Evolutionary conservation across 37 sponge, comb jelly and placozoan genomes (phyloP).

Genomic region (Aplysina aerophoba): DNA sequence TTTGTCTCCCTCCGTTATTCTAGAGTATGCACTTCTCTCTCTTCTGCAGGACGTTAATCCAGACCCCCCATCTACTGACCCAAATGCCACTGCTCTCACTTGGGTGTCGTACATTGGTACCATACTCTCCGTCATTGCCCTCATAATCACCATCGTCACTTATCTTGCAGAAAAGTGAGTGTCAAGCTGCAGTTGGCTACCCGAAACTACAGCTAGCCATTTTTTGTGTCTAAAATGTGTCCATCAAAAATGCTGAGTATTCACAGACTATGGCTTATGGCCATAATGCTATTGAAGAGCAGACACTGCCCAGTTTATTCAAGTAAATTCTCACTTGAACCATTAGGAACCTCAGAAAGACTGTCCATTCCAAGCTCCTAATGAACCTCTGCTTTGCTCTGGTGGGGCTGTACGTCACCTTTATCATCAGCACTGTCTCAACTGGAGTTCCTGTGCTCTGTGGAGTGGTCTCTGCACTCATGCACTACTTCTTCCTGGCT

Average conservation of each 20-base stretch:
- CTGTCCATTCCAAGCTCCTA: constrained; percentile 38
- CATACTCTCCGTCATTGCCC: constrained; percentile 51
- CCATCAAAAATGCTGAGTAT: too few relatives aligned
- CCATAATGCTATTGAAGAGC: too few relatives aligned
- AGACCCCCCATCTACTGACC: neutral
- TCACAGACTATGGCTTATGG: too few relatives aligned
- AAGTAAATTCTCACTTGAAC: neutral
- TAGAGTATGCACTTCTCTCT: neutral
- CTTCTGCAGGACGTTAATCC: constrained; percentile 55
- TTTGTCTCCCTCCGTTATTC: too few relatives aligned
- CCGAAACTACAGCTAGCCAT: too few relatives aligned
- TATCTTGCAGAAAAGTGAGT: constrained; percentile 64
- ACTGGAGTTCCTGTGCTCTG: neutral
- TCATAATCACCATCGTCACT: constrained; percentile 38
- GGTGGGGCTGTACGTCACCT: constrained; percentile 43
- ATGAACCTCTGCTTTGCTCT: constrained; percentile 65
- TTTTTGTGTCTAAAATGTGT: too few relatives aligned
- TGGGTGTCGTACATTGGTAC: constrained; percentile 53
- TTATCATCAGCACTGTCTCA: constrained; percentile 13
- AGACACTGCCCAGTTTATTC: too few relatives aligned
- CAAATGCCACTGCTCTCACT: constrained; percentile 40
- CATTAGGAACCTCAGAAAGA: constrained; percentile 48
- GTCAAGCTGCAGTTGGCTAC: neutral
- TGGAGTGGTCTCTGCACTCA: constrained; percentile 27
- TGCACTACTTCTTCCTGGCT: constrained; percentile 64